Conservation (phyloP, 2,888 invertebrate species). For the Oxycera nigricornis region DNA sequence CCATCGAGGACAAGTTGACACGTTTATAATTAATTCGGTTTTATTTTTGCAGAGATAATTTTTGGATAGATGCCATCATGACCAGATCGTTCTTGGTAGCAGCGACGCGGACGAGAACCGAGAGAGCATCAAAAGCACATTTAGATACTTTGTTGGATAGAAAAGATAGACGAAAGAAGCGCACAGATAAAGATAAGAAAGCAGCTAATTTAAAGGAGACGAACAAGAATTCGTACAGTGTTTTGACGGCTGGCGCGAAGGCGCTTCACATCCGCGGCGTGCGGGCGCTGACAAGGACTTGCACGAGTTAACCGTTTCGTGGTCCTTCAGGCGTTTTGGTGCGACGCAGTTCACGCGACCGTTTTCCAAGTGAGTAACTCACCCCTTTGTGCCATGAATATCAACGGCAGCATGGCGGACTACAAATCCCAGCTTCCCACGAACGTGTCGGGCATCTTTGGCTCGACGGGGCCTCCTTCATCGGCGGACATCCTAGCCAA, state of each 20-base stretch:
- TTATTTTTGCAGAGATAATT: constrained; percentile 44
- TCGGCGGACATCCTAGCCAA: constrained; percentile 17
- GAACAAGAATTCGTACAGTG: constrained; percentile 22
- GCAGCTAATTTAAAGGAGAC: constrained; percentile 26
- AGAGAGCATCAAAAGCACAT: constrained; percentile 28
- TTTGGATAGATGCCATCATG: constrained; percentile 48
- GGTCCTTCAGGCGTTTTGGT: constrained; percentile 3
- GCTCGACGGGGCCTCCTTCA: constrained; percentile 46
- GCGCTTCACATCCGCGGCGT: constrained; percentile 14
- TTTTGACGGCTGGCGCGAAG: constrained; percentile 28
- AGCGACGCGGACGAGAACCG: constrained; percentile 37
- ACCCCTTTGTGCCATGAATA: constrained; percentile 5
- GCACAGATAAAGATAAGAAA: neutral
- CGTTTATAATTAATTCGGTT: constrained; percentile 38
- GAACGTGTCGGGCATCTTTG: constrained; percentile 46
- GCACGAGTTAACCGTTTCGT: constrained; percentile 21
- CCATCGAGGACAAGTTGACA: constrained; percentile 38
- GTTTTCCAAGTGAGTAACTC: neutral
- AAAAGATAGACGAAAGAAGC: constrained; percentile 7
- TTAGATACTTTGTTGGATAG: constrained; percentile 12
- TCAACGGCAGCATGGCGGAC: constrained; percentile 25
- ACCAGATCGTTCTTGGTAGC: constrained; percentile 46
- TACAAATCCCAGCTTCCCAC: constrained; percentile 28
- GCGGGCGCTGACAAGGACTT: constrained; percentile 22
- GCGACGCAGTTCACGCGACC: constrained; percentile 6